Conservation (phyloP, 2,888 invertebrate genomes). For the Tachystola acroxantha region DNA sequence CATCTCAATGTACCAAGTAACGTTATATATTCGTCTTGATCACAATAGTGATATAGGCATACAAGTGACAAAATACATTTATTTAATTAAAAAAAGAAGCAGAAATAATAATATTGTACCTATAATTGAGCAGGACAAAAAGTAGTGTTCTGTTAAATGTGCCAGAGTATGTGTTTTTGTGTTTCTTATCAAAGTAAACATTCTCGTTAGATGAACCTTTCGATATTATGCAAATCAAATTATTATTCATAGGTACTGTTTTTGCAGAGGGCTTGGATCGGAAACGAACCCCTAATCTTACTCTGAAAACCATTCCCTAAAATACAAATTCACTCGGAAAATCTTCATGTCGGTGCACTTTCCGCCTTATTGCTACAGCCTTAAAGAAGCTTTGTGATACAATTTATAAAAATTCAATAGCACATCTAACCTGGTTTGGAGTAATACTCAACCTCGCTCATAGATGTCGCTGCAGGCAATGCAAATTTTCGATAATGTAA, state of each 20-base stretch:
- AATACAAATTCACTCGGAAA: slow-evolving; percentile 23
- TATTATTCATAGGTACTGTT: slow-evolving; percentile 73
- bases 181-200: slow-evolving; percentile 61
- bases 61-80: no score
- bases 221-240: slow-evolving; percentile 73
- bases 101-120: no score
- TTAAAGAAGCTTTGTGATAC: neutral
- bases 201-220: slow-evolving; percentile 52
- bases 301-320: slow-evolving; percentile 37
- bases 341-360: slow-evolving; percentile 17
- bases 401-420: neutral
- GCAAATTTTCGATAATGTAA: slow-evolving; percentile 72
- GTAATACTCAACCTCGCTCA: slow-evolving; percentile 38
- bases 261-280: slow-evolving; percentile 63
- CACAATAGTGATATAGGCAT: no score
- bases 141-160: no score
- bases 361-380: slow-evolving; percentile 24
- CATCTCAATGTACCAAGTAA: no score
- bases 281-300: slow-evolving; percentile 64
- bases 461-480: slow-evolving; percentile 71
- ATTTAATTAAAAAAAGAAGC: no score
- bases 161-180: no score
- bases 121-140: no score
- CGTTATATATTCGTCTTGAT: no score
- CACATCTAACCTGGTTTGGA: slow-evolving; percentile 28